Evolutionary conservation across 2,888 invertebrate species (phyloP).

Genomic region (Petrophora chlorosata): DNA sequence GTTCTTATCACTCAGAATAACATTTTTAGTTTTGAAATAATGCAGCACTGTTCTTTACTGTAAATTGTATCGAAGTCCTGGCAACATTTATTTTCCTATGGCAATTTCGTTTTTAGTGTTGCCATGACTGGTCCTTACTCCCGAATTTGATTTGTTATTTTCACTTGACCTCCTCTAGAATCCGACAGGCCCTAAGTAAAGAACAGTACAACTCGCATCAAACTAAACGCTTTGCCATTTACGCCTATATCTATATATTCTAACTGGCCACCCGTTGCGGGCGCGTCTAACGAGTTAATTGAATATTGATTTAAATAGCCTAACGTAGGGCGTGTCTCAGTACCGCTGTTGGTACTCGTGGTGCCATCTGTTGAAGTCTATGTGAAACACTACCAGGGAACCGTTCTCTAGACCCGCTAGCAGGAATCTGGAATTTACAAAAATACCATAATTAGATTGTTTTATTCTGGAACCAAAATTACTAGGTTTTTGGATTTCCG

Average conservation of each 20-base stretch:
- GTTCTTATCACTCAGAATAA: conserved; percentile 12
- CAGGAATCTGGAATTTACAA: conserved; percentile 89
- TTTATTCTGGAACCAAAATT: neutral
- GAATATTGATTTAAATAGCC: conserved; percentile 37
- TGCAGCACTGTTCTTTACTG: conserved; percentile 3
- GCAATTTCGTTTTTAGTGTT: conserved; percentile 8
- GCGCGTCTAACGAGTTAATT: conserved; percentile 36
- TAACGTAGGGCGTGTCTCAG: conserved; percentile 71
- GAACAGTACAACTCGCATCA: conserved; percentile 16
- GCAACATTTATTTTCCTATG: conserved; percentile 1
- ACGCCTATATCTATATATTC: conserved; percentile 16
- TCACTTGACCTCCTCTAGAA: no score
- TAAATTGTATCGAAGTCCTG: neutral
- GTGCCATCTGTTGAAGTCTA: conserved; percentile 99
- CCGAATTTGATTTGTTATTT: no score
- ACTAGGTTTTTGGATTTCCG: no score
- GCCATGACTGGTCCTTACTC: neutral
- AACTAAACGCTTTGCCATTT: conserved; percentile 19
- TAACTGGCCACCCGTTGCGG: conserved; percentile 3
- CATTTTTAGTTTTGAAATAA: conserved; percentile 21
- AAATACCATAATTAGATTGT: neutral
- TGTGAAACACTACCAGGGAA: conserved; percentile 99
- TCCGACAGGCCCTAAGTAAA: no score
- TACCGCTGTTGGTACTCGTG: conserved; percentile 98
- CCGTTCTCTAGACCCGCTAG: conserved; percentile 98